Base-by-base conservation (phyloP, 1,140 invertebrate genomes). In the Drosophila persimilis region DNA sequence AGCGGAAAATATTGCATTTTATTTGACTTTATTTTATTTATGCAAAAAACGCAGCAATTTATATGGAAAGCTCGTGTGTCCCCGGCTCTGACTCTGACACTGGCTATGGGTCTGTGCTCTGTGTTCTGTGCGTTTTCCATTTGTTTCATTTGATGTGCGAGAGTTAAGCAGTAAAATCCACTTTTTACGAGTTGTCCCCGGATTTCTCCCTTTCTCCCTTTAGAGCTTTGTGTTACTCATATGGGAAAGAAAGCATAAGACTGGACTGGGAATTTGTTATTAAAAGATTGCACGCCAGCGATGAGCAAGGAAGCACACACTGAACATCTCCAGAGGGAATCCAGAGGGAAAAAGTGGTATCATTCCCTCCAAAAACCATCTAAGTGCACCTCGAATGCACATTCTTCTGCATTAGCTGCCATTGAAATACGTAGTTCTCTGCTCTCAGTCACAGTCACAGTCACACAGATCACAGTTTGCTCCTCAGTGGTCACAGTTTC, bases 121-220 rank as follows among this genome's bases (percentile, higher is more conserved):
- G 59, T 17, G 47, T n/a, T 54, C 53, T 70, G 53, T 63, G 76
- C 51, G 59, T 64, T 73, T 77, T 86, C 64, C 81, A 85, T 85
- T 85, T 86, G 73, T 67, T 80, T 86, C 64, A 86, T 85, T 85
- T 86, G 77, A 57, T 86, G 73, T 70, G 74, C 56, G 64, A 71
- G 73, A 88, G 83, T 86, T 86, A 86, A 86, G 81, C 81, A 88
- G 73, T 78, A 78, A 86, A 86, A 88, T 86, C 81, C 81, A 75
- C 83, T 83, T 86, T 88, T 86, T 86, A 86, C 78, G 81, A 85
- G 72, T 73, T 74, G 71, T 55, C 51, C 54, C 54, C 39, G 69
- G 41, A 59, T 73, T 73, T 26, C 50, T 51, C 20, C 20, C 20
- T 20, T 20, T 24, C 24, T 5, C 43, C 29, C 24, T 44, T 17